Conservation (phyloP, 2,113 vertebrate species). For the Numenius arquata region DNA sequence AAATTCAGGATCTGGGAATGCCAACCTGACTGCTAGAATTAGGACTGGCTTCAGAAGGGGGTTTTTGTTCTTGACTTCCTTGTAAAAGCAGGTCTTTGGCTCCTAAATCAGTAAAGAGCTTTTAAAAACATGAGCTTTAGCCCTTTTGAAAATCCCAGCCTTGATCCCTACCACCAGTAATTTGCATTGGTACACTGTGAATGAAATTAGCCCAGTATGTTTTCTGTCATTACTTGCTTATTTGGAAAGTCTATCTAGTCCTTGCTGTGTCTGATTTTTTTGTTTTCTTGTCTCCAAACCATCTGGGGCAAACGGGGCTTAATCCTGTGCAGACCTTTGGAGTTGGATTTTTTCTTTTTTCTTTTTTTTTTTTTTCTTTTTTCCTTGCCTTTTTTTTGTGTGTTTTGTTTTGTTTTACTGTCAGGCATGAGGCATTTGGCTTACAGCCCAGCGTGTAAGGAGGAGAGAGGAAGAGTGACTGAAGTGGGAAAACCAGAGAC, state of each 20-base stretch:
- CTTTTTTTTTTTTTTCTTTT: fast-evolving
- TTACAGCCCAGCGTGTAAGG: not conserved
- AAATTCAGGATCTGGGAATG: not conserved
- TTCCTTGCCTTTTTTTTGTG: not conserved
- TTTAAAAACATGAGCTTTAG: constrained; percentile 29
- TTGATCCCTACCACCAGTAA: not conserved
- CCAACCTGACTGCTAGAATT: not conserved
- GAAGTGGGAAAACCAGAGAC: not conserved
- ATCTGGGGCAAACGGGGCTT: not conserved
- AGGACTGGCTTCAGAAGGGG: not conserved
- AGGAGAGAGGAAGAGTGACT: not conserved
- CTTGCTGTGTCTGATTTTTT: not conserved
- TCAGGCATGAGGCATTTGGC: constrained; percentile 4
- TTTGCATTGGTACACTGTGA: not conserved
- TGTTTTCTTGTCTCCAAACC: not conserved
- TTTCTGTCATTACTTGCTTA: not conserved
- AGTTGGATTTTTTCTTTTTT: not conserved
- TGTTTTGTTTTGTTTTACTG: not conserved
- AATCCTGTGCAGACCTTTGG: not conserved
- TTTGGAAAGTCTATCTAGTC: not conserved
- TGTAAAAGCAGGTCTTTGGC: constrained; percentile 8
- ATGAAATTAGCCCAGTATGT: not conserved
- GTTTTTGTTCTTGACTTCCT: constrained; percentile 31
- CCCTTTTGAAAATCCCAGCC: constrained; percentile 5
- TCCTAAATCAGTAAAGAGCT: constrained; percentile 17